Conservation (phyloP, 2,888 invertebrate species). For the Melinaea menophilus region DNA sequence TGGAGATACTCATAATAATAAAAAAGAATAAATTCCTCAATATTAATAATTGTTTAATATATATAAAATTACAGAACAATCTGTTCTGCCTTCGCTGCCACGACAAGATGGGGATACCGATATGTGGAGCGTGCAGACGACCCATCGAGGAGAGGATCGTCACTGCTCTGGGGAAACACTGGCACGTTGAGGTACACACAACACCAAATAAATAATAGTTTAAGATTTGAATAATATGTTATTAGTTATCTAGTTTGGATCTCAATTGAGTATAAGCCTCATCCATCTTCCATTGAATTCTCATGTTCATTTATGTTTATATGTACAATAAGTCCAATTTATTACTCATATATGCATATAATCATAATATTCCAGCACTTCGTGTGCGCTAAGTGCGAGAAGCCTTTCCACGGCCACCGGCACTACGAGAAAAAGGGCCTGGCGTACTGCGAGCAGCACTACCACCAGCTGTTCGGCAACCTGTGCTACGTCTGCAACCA, state of each 20-base stretch:
- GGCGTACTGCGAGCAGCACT: slow-evolving; percentile 99
- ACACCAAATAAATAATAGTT: background rate
- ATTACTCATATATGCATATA: background rate
- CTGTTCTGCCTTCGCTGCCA: slow-evolving; percentile 98
- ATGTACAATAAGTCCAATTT: too few relatives aligned
- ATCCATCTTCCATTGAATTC: too few relatives aligned
- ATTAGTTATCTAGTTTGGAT: too few relatives aligned
- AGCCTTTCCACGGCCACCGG: slow-evolving; percentile 98
- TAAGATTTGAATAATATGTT: background rate
- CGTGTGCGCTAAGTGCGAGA: slow-evolving; percentile 99
- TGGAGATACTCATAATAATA: too few relatives aligned
- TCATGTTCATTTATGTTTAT: too few relatives aligned
- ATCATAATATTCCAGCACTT: slow-evolving; percentile 86
- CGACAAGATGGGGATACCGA: slow-evolving; percentile 99
- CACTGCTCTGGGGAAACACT: slow-evolving; percentile 98
- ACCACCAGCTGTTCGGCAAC: slow-evolving; percentile 99
- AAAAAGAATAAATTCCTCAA: too few relatives aligned
- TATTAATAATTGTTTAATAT: background rate
- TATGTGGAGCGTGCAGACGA: slow-evolving; percentile 98
- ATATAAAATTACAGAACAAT: slow-evolving; percentile 83
- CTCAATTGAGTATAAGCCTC: too few relatives aligned
- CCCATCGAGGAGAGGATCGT: slow-evolving; percentile 99
- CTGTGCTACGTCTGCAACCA: slow-evolving; percentile 99
- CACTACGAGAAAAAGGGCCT: slow-evolving; percentile 99
- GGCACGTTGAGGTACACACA: slow-evolving; percentile 93